These are phyloP conservation scores for Myotis lucifugus DNA, from an alignment of 2,113 vertebrate genomes.

Conservation along the genomic window DNA sequence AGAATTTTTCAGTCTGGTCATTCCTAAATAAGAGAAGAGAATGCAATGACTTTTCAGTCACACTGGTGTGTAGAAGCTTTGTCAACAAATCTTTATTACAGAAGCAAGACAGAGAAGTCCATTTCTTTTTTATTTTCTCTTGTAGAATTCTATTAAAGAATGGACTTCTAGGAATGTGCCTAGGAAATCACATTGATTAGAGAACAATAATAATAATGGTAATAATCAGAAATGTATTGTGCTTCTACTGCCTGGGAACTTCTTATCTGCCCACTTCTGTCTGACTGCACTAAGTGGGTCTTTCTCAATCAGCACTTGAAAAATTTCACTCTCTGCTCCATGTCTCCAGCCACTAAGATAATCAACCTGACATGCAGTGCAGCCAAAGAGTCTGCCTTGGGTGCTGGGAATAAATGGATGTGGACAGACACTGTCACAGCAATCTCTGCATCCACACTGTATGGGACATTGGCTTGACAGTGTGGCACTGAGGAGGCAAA, in stretches of 20 bases:
- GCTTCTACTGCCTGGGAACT: background rate
- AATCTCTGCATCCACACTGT: background rate
- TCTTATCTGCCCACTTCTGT: constrained; percentile 18
- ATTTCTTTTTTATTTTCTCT: background rate
- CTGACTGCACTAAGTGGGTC: constrained; percentile 40
- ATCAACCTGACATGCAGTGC: constrained; percentile 60
- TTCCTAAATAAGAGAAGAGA: background rate
- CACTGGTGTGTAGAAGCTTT: background rate
- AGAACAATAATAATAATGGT: background rate
- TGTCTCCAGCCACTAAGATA: constrained; percentile 64
- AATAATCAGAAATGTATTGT: background rate
- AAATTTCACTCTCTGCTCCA: constrained; percentile 49
- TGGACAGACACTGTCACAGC: constrained; percentile 33
- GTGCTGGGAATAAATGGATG: constrained; percentile 52
- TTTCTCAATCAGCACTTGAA: constrained; percentile 55
- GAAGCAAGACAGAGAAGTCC: background rate
- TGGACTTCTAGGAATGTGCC: background rate
- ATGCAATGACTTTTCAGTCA: background rate
- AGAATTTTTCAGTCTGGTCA: background rate
- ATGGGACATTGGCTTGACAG: constrained; percentile 50
- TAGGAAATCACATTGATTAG: background rate
- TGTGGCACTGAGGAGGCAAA: constrained; percentile 13
- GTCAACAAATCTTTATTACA: background rate
- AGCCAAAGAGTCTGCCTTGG: background rate
- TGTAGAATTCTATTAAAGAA: background rate